phyloP scores from a whole-genome alignment of 2,888 invertebrate species.

The Agonopterix heracliana region DNA sequence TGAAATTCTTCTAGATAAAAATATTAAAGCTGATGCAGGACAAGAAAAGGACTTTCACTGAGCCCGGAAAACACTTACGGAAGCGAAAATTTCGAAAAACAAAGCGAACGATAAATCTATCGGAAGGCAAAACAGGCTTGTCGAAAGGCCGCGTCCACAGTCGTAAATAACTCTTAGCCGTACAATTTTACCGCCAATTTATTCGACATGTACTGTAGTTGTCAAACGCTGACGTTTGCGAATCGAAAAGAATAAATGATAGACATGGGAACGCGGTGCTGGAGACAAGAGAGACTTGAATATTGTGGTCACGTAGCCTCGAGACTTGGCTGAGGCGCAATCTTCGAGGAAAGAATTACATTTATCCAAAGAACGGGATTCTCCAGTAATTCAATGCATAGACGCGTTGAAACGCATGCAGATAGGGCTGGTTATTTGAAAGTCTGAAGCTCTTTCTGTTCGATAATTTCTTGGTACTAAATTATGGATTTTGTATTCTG shows the following conservation, averaged over 20 bases:
- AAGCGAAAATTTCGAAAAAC: conserved; percentile 49
- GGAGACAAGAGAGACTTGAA: conserved; percentile 49
- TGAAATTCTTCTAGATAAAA: conserved; percentile 28
- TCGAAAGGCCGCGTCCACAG: conserved; percentile 51
- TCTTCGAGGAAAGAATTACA: conserved; percentile 70
- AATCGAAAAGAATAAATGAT: conserved; percentile 68
- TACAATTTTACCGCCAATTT: conserved; percentile 67
- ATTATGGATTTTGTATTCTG: not conserved
- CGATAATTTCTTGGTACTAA: not conserved
- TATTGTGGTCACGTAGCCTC: conserved; percentile 67
- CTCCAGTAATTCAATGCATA: conserved; percentile 67
- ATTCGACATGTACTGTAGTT: conserved; percentile 69
- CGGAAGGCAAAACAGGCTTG: conserved; percentile 43
- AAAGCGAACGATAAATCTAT: conserved; percentile 58
- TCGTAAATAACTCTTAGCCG: conserved; percentile 57
- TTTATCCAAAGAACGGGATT: conserved; percentile 66
- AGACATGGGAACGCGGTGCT: conserved; percentile 55
- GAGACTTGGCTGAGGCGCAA: conserved; percentile 61
- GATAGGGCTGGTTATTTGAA: conserved; percentile 18
- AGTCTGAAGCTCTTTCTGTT: not conserved
- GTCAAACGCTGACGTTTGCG: conserved; percentile 70
- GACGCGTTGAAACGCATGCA: conserved; percentile 44
- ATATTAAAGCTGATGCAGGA: conserved; percentile 15
- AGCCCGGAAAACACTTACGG: conserved; percentile 25
- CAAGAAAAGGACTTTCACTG: conserved; percentile 8